A percentile compares a stretch with the other conserved stretches of the same genome.
Conservation (phyloP, 1,140 invertebrate species). For the Heliconius himera region DNA sequence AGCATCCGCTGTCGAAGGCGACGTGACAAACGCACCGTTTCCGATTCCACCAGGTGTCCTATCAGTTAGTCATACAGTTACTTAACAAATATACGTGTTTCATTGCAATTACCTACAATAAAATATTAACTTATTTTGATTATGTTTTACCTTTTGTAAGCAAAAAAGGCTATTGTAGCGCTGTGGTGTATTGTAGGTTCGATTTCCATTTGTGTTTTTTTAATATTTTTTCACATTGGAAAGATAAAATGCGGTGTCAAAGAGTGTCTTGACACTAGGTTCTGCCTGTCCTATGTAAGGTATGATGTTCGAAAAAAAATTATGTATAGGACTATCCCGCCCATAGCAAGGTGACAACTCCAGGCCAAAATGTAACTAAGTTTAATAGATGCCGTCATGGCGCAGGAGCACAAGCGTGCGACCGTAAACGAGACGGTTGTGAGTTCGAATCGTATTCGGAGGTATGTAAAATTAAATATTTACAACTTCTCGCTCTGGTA, state of each 20-base stretch:
- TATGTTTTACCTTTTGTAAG: background rate
- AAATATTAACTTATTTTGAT: background rate
- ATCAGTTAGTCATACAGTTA: slow-evolving; percentile 6
- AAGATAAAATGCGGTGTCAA: background rate
- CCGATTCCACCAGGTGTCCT: slow-evolving; percentile 33
- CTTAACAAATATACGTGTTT: slow-evolving; percentile 13
- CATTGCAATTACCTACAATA: background rate
- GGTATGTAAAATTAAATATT: no score
- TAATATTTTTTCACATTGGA: background rate
- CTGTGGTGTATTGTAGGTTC: background rate
- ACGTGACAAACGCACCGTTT: slow-evolving; percentile 36
- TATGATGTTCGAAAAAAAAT: no score
- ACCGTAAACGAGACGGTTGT: no score
- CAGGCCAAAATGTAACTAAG: no score
- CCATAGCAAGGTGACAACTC: no score
- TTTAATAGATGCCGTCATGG: no score
- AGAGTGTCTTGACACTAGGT: background rate
- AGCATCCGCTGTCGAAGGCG: background rate
- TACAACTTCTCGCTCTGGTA: no score
- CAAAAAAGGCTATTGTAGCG: background rate
- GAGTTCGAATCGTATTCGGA: no score
- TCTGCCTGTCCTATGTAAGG: no score
- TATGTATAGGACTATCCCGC: no score
- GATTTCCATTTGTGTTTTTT: background rate
- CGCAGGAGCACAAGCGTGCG: no score